These are phyloP conservation scores for Phanerotoma sp. DNA, from an alignment of 2,888 invertebrate species.

Conservation along the genomic window DNA sequence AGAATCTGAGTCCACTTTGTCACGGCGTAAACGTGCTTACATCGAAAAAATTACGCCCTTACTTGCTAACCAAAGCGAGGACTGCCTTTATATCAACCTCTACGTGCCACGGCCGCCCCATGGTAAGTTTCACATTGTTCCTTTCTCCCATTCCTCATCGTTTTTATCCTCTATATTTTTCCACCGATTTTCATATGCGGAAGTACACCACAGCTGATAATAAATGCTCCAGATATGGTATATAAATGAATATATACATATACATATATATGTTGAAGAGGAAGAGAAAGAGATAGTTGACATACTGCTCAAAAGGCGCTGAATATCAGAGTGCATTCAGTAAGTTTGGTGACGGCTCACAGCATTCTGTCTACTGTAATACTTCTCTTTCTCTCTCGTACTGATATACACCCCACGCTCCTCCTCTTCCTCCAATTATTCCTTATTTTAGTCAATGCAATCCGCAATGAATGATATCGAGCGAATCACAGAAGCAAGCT, in stretches of 20 bases:
- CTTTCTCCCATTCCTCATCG: too few relatives aligned
- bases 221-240: too few relatives aligned
- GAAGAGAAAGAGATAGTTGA: not conserved
- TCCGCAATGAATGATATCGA: conserved; percentile 32
- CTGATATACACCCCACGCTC: not conserved
- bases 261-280: not conserved
- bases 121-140: conserved; percentile 43
- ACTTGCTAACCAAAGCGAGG: conserved; percentile 92
- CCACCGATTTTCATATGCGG: not conserved
- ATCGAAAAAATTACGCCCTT: conserved; percentile 81
- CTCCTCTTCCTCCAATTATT: too few relatives aligned
- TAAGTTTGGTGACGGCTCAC: conserved; percentile 29
- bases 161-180: conserved; percentile 7
- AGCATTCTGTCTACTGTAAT: conserved; percentile 17
- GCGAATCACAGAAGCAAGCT: conserved; percentile 15
- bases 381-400: not conserved
- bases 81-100: conserved; percentile 96
- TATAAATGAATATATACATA: conserved; percentile 1
- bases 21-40: conserved; percentile 80
- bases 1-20: conserved; percentile 62
- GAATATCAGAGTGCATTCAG: conserved; percentile 29
- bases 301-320: conserved; percentile 8
- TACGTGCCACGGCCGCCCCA: conserved; percentile 78
- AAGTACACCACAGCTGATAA: not conserved
- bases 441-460: conserved; percentile 13